Base-by-base conservation (phyloP, 2,113 vertebrate genomes). In the Erinaceus europaeus region DNA sequence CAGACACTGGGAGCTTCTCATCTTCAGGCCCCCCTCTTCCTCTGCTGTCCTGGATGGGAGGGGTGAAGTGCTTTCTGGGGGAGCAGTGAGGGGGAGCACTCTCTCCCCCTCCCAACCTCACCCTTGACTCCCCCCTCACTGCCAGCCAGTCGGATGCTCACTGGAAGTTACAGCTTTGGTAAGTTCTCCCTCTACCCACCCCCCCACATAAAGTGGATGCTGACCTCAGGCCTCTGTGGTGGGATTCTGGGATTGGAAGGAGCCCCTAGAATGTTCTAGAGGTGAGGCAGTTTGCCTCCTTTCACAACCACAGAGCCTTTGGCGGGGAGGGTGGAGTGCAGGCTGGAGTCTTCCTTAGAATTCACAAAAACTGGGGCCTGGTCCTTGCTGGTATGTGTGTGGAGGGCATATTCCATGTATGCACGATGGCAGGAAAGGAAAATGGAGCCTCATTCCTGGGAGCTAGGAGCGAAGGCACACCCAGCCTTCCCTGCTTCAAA, bases 91-190 rank as follows among this genome's bases (percentile, higher is more conserved):
- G 44, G 27, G 32, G 71, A 71, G 53, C 89, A 50, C n/a, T 93
- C 23, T 85, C 53, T 94, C 61, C 91, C 64, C 46, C 76, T 84
- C 53, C 88, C 67, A 25, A 53, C 61, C 81, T 17, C 15, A 38
- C n/a, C 48, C 57, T 76, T 84, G 46, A 73, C 86, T 73, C 76
- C 17, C 84, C 68, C 87, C 68, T 84, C 94, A 85, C 90, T 91
- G 71, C 84, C 96, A 98, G 98, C 97, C 95, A 98, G 97, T 97
- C 97, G 97, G 97, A 97, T 98, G 95, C 98, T 98, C 96, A 98
- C 97, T 96, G 98, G 97, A 97, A 97, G 97, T 97, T 98, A 98
- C 97, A 98, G 97, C 93, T 97, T 98, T 96, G 98, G 98, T 98
- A 97, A 95, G 94, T 94, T 52, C 74, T 74, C 61, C 78, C n/a